These are phyloP conservation scores for Drosophila atroscutellata DNA, from an alignment of 2,888 invertebrate species.

Conservation along the genomic window DNA sequence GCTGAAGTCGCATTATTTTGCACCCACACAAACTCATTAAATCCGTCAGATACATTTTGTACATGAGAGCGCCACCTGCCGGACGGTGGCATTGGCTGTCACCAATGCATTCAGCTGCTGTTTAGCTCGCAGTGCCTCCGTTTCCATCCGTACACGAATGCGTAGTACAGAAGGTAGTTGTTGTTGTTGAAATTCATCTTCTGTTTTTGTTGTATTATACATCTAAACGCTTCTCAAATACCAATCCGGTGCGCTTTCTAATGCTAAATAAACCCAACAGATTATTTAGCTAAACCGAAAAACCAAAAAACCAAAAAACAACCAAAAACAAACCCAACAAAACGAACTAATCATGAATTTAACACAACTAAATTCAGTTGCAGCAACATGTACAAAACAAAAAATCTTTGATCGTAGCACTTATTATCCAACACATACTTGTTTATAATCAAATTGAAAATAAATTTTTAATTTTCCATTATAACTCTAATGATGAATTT, in stretches of 20 bases:
- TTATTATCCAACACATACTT: slow-evolving; percentile 38
- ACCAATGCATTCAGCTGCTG: slow-evolving; percentile 57
- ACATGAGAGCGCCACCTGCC: slow-evolving; percentile 56
- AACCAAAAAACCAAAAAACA: neutral
- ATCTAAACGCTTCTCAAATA: slow-evolving; percentile 53
- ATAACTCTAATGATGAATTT: slow-evolving; percentile 63
- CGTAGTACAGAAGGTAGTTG: slow-evolving; percentile 70
- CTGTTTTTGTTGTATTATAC: slow-evolving; percentile 40
- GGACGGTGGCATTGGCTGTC: slow-evolving; percentile 40
- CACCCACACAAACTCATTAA: slow-evolving; percentile 50
- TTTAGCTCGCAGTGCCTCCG: slow-evolving; percentile 31
- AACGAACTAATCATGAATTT: slow-evolving; percentile 55
- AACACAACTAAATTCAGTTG: slow-evolving; percentile 65
- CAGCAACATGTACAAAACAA: slow-evolving; percentile 58
- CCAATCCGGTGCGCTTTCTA: slow-evolving; percentile 66
- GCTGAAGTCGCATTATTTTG: slow-evolving; percentile 58
- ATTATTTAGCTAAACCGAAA: slow-evolving; percentile 40
- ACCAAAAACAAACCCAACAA: slow-evolving; percentile 17
- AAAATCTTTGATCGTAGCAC: slow-evolving; percentile 48
- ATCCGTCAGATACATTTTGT: slow-evolving; percentile 60
- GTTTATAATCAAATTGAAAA: slow-evolving; percentile 73
- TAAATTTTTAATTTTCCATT: slow-evolving; percentile 55
- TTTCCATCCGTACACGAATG: slow-evolving; percentile 47
- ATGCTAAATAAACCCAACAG: slow-evolving; percentile 52
- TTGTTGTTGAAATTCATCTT: slow-evolving; percentile 49